Evolutionary conservation across 2,888 invertebrate species (phyloP).

Genomic region (Macaria notata): DNA sequence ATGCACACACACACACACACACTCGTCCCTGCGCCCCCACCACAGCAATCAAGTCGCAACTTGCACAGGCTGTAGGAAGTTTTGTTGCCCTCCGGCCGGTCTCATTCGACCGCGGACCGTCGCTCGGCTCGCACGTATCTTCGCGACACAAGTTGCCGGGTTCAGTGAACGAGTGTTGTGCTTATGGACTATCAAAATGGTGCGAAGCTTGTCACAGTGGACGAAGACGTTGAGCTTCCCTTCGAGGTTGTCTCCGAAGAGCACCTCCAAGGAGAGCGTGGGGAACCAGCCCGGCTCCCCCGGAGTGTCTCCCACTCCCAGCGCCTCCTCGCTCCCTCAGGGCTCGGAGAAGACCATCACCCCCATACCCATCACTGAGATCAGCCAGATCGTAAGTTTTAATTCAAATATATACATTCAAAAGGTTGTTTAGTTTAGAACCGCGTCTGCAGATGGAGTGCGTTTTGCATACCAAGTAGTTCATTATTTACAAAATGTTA

Average conservation of each 20-base stretch:
- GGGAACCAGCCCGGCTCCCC: constrained; percentile 81
- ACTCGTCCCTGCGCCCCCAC: constrained; percentile 39
- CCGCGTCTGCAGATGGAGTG: constrained; percentile 43
- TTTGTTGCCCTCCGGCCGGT: constrained; percentile 48
- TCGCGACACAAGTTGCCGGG: constrained; percentile 43
- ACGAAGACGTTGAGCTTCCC: constrained; percentile 96
- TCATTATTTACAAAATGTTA: constrained; percentile 50
- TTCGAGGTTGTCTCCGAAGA: constrained; percentile 91
- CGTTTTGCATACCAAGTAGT: constrained; percentile 52
- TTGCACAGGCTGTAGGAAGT: constrained; percentile 59
- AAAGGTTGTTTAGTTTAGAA: constrained; percentile 17
- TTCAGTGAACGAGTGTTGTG: constrained; percentile 75
- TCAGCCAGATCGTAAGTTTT: constrained; percentile 85
- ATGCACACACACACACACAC: constrained; percentile 38
- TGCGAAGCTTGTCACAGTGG: constrained; percentile 94
- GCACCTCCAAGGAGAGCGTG: constrained; percentile 88
- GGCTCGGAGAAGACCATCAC: constrained; percentile 80
- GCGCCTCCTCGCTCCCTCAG: constrained; percentile 81
- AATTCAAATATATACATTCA: constrained; percentile 29
- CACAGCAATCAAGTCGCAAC: constrained; percentile 63
- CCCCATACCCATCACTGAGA: constrained; percentile 85
- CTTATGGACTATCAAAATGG: constrained; percentile 85
- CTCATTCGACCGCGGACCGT: constrained; percentile 69
- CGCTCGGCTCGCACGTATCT: constrained; percentile 54
- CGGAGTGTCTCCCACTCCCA: constrained; percentile 84